Percentiles rank a stretch among this genome's conserved stretches.
phyloP scores from a whole-genome alignment of 2,797 vertebrate genomes.

The Arnoldichthys spilopterus region DNA sequence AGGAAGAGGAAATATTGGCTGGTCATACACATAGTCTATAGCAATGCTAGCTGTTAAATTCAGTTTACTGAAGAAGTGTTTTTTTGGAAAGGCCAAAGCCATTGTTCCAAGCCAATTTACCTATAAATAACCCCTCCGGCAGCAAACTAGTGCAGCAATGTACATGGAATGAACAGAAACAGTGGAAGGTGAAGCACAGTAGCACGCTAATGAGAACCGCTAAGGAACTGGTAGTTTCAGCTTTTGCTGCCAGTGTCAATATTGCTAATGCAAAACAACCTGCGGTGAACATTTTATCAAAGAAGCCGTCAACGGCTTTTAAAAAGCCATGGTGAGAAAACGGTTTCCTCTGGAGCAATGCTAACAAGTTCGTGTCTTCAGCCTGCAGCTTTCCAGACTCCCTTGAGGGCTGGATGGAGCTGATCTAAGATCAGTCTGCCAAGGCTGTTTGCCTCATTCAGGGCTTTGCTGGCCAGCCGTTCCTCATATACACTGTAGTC shows the following conservation, averaged over 20 bases:
- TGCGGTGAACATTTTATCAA: slow-evolving; percentile 47
- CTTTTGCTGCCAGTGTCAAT: slow-evolving; percentile 29
- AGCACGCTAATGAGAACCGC: slow-evolving; percentile 16
- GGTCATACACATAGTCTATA: no score
- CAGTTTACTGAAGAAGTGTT: not conserved
- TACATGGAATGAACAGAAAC: not conserved
- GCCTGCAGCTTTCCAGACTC: slow-evolving; percentile 36
- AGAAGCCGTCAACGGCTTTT: slow-evolving; percentile 20
- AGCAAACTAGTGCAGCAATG: not conserved
- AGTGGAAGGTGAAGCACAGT: not conserved
- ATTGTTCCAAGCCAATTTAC: not conserved
- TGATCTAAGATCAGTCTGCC: slow-evolving; percentile 34
- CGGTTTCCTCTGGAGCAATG: slow-evolving; percentile 31
- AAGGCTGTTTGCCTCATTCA: not conserved
- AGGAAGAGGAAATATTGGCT: no score
- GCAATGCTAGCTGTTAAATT: not conserved
- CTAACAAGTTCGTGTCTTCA: slow-evolving; percentile 39
- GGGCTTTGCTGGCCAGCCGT: not conserved
- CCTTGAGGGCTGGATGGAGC: not conserved
- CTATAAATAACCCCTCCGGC: not conserved
- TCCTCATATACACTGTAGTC: not conserved
- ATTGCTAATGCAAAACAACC: slow-evolving; percentile 40
- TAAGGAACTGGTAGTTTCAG: not conserved
- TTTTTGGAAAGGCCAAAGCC: not conserved
- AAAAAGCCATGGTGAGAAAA: slow-evolving; percentile 36